Evolutionary conservation across 2,797 vertebrate genomes (phyloP), one percentile per base, ranked within the genome.

Genomic region (Xenopus petersii): DNA sequence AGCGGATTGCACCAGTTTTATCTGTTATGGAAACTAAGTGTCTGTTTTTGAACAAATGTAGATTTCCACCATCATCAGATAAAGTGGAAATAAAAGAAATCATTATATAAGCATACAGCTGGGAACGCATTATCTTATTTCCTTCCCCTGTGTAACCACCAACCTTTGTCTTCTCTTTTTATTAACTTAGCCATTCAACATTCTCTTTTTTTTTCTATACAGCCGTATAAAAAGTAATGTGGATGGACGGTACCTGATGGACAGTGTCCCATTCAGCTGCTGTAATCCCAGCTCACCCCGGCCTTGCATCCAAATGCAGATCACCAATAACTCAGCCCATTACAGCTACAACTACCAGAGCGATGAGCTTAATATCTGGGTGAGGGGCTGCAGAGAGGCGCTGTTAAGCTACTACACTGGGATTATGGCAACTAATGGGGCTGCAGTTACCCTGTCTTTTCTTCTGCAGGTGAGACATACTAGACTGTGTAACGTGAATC

Each of bases 201-300:
- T 10, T 63, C 24, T 55, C 66, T 60, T 30, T 70, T 21, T 21
- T 21, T 21, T 12, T 24, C 21, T 69, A 21, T 65, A 42, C 71
- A 73, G 75, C 51, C 75, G 93, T 73, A 82, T 94, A 71, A 93
- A 91, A 81, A 94, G 92, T 85, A 94, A 94, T 0, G 90, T 94
- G 73, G 93, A 93, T 24, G 93, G 93, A 0, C 89, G 88, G 26
- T 94, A 94, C 81, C 80, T 94, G 83, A 54, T 93, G 9, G 93
- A 94, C 21, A 90, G 91, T 3, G 92, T 94, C 61, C 93, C 93
- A 0, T 94, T 94, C 85, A 94, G 93, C 64, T 94, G 93, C 87
- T 94, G 93, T 73, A 94, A 93, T 82, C 93, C 93, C 66, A 87
- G 80, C 81, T 94, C 92, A 75, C 93, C 93, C 0, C 85, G 93